A percentile compares a stretch with the other conserved stretches of the same genome.
Evolutionary conservation across 2,888 invertebrate genomes (phyloP).

Genomic region (Pantelozetes paolii): DNA sequence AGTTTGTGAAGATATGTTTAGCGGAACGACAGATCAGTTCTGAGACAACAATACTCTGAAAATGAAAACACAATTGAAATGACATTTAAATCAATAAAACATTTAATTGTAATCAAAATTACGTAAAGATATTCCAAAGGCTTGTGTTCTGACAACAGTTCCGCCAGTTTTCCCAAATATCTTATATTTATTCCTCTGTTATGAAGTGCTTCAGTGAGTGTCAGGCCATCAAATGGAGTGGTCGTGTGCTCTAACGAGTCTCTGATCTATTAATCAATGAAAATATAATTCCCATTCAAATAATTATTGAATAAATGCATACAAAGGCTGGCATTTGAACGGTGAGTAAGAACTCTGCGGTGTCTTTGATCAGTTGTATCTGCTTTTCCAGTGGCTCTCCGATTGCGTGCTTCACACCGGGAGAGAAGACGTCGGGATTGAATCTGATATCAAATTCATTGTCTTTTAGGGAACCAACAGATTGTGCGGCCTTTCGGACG

Average conservation of each 20-base stretch:
- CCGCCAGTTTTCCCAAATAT: constrained; percentile 87
- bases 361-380: constrained; percentile 85
- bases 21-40: constrained; percentile 83
- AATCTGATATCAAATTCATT: constrained; percentile 95
- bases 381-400: constrained; percentile 71
- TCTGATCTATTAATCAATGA: constrained; percentile 62
- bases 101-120: constrained; percentile 45
- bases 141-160: constrained; percentile 69
- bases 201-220: constrained; percentile 87
- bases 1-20: constrained; percentile 87
- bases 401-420: constrained; percentile 78
- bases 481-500: constrained; percentile 79
- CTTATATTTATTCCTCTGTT: constrained; percentile 89
- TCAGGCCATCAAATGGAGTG: constrained; percentile 90
- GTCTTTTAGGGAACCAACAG: constrained; percentile 89
- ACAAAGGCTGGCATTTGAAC: constrained; percentile 92
- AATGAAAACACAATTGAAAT: too few relatives aligned
- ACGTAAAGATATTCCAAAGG: constrained; percentile 69
- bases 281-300: constrained; percentile 17
- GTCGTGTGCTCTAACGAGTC: constrained; percentile 86
- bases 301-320: constrained; percentile 53
- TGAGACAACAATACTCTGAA: constrained; percentile 81
- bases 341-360: constrained; percentile 86
- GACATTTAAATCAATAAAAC: constrained; percentile 22
- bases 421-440: constrained; percentile 97